phyloP scores from a whole-genome alignment of 2,797 vertebrate genomes.

The Tragopan temminckii region DNA sequence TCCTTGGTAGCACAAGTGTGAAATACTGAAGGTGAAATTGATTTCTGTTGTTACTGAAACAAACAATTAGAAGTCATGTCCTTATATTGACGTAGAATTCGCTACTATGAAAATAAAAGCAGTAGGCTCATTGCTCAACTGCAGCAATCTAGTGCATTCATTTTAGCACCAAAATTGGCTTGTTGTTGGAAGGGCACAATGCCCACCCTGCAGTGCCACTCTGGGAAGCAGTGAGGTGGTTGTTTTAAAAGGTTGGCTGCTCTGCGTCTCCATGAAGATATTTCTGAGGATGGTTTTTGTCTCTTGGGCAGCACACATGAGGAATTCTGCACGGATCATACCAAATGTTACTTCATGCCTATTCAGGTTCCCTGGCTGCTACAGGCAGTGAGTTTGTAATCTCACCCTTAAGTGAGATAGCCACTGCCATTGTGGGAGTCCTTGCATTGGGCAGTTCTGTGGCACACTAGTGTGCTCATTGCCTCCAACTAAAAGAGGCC shows the following conservation, averaged over 20 bases:
- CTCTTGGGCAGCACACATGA: accelerated
- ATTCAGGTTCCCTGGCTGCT: neutral
- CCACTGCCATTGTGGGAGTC: neutral
- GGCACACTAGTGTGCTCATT: neutral
- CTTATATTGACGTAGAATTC: neutral
- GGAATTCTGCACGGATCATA: neutral
- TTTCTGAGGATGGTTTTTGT: neutral
- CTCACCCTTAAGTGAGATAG: neutral
- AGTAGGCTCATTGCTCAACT: neutral
- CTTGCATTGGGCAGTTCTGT: neutral
- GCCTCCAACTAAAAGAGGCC: neutral
- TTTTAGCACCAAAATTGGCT: neutral
- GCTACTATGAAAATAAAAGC: neutral
- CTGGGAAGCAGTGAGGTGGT: neutral
- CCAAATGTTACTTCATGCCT: neutral
- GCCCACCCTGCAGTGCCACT: neutral
- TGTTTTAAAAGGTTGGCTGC: neutral
- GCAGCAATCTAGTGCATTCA: neutral
- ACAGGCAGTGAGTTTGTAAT: neutral
- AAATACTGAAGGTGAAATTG: constrained; percentile 1
- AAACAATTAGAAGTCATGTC: accelerated
- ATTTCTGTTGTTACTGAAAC: neutral
- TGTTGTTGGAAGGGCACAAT: neutral
- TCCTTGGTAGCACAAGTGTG: neutral
- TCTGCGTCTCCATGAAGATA: neutral